These are phyloP conservation scores for Monopis laevigella DNA, from an alignment of 2,888 invertebrate genomes.

Conservation along the genomic window DNA sequence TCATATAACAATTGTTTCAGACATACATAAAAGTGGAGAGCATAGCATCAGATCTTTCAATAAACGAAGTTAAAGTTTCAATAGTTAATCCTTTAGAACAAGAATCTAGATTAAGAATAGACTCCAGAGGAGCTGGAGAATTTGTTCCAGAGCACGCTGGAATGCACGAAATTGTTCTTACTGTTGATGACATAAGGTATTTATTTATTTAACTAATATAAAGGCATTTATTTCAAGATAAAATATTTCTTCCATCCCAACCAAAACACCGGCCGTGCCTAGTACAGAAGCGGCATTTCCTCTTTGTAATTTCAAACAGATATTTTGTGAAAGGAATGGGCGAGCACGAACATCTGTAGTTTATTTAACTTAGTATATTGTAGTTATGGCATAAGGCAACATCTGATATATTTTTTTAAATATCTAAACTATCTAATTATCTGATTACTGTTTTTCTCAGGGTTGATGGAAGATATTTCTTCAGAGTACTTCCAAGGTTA, in stretches of 20 bases:
- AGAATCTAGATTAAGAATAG: constrained; percentile 69
- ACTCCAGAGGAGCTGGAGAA: constrained; percentile 79
- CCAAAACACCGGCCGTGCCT: no score
- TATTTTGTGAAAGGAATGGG: no score
- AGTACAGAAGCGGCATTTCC: no score
- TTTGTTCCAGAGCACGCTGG: constrained; percentile 92
- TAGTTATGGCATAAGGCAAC: no score
- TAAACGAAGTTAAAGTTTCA: constrained; percentile 77
- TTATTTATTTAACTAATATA: neutral
- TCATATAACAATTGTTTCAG: no score
- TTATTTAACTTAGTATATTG: no score
- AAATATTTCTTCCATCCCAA: no score
- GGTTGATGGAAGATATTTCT: constrained; percentile 75
- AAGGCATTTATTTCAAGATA: no score
- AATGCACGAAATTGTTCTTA: constrained; percentile 85
- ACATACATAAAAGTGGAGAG: constrained; percentile 82
- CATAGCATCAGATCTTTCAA: constrained; percentile 73
- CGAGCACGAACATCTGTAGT: no score
- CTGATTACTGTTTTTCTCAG: constrained; percentile 25
- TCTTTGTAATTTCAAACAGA: no score
- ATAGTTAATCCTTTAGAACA: constrained; percentile 82
- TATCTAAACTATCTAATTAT: constrained; percentile 2
- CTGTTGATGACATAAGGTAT: constrained; percentile 69
- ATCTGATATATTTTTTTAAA: no score
- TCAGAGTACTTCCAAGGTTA: constrained; percentile 87